A percentile compares a stretch with the other conserved stretches of the same genome.
These are phyloP conservation scores for Volucella inflata DNA, from an alignment of 2,888 invertebrate genomes.

Conservation along the genomic window DNA sequence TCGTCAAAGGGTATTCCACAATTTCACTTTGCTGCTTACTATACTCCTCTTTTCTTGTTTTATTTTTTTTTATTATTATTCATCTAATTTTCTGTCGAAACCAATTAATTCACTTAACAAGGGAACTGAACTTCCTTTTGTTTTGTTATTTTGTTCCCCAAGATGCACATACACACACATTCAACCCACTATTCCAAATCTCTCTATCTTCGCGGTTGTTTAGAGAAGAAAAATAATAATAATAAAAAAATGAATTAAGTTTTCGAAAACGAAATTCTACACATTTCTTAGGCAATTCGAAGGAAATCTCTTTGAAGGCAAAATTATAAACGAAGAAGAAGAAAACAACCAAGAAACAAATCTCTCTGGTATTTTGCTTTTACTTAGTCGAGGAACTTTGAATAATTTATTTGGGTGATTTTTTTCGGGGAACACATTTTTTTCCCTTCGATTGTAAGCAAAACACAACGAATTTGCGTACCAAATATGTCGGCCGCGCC, in stretches of 20 bases:
- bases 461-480: constrained; percentile 60
- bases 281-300: neutral
- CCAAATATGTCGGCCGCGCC: constrained; percentile 57
- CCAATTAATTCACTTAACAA: neutral
- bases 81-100: neutral
- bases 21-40: constrained; percentile 7
- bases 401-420: constrained; percentile 35
- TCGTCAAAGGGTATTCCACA: neutral
- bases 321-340: neutral
- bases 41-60: neutral
- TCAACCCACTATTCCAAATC: constrained; percentile 14
- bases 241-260: neutral
- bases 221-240: constrained; percentile 14
- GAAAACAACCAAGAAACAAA: constrained; percentile 1
- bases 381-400: constrained; percentile 12
- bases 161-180: constrained; percentile 34
- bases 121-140: constrained; percentile 20
- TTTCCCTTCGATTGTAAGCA: constrained; percentile 38
- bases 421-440: constrained; percentile 43
- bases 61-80: constrained; percentile 1
- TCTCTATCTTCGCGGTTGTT: constrained; percentile 49
- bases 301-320: neutral
- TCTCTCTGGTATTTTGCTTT: neutral
- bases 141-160: constrained; percentile 38
- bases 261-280: constrained; percentile 3